Conservation (phyloP, 2,888 invertebrate genomes). For the Eupithecia dodoneata region DNA sequence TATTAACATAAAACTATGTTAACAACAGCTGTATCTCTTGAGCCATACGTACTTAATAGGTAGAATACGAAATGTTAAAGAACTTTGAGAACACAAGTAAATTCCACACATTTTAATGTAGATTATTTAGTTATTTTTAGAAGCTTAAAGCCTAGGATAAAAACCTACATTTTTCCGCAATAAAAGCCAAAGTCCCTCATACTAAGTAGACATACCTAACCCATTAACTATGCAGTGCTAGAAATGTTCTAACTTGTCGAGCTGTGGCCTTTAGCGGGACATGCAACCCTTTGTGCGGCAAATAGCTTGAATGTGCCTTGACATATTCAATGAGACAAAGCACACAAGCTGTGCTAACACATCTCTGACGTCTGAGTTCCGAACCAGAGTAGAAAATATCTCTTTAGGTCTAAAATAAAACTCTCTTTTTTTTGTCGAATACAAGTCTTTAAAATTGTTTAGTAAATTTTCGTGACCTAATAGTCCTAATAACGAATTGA, state of each 20-base stretch:
- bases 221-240: conserved; percentile 1
- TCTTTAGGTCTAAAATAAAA: too few relatives aligned
- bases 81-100: not conserved
- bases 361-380: not conserved
- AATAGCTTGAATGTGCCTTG: conserved; percentile 21
- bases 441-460: too few relatives aligned
- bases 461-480: too few relatives aligned
- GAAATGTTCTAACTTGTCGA: not conserved
- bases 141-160: not conserved
- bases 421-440: too few relatives aligned
- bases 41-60: too few relatives aligned
- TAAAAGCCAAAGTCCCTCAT: not conserved
- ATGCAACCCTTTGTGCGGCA: conserved; percentile 23
- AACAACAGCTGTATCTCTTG: too few relatives aligned
- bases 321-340: conserved; percentile 21
- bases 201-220: not conserved
- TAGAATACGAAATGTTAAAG: not conserved
- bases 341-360: conserved; percentile 5
- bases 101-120: not conserved
- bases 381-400: not conserved
- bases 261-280: conserved; percentile 8
- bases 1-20: too few relatives aligned
- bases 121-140: too few relatives aligned
- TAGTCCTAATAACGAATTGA: too few relatives aligned
- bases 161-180: not conserved